Evolutionary conservation across 92 coral and sea anemone species (phyloP).

Genomic region (Paramuricea clavata): DNA sequence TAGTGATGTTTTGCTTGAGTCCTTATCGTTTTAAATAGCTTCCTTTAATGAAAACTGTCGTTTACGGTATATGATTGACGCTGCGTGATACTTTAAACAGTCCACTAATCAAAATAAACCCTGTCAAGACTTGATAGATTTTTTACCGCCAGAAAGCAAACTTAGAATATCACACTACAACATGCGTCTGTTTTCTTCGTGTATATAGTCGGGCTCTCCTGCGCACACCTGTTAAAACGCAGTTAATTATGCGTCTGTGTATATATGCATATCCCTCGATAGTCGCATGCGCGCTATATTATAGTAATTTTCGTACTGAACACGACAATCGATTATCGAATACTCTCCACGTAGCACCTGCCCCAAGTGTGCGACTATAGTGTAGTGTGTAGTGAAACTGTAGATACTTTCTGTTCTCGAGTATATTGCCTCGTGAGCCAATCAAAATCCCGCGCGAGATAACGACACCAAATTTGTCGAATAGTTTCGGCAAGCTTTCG

Average conservation of each 20-base stretch:
- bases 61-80: neutral
- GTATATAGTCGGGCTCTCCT: too few relatives aligned
- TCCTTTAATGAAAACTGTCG: neutral
- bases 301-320: neutral
- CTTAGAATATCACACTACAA: neutral
- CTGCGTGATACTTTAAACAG: constrained; percentile 11
- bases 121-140: constrained; percentile 15
- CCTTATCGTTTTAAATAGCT: neutral
- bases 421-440: constrained; percentile 25
- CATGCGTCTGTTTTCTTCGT: neutral
- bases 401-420: neutral
- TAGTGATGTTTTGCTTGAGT: neutral
- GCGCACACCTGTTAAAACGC: constrained; percentile 14
- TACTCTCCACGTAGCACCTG: constrained; percentile 29
- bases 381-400: neutral
- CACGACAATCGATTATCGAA: constrained; percentile 26
- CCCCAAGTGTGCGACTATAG: constrained; percentile 6
- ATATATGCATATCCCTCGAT: neutral
- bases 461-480: constrained; percentile 49
- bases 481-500: constrained; percentile 27
- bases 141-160: neutral
- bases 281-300: neutral
- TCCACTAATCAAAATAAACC: constrained; percentile 18
- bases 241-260: constrained; percentile 3
- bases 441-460: constrained; percentile 37